Percentiles rank a stretch among this genome's conserved stretches.
These are phyloP conservation scores for Portunus trituberculatus DNA, from an alignment of 1,140 invertebrate species.

Conservation along the genomic window DNA sequence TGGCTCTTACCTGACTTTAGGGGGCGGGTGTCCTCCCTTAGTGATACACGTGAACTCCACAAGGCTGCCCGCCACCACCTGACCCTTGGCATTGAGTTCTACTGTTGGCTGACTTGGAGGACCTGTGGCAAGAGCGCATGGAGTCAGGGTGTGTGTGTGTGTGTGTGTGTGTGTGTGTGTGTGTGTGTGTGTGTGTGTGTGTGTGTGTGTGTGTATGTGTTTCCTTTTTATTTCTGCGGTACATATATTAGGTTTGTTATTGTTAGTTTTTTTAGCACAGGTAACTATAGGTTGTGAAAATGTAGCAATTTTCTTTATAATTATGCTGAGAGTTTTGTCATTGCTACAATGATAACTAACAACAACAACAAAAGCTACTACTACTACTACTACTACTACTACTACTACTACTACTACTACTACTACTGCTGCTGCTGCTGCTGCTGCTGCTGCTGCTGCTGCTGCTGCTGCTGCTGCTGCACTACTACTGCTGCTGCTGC, in stretches of 20 bases:
- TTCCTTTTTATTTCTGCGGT: neutral
- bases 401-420: neutral
- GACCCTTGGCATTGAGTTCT: constrained; percentile 41
- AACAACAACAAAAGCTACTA: neutral
- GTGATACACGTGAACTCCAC: constrained; percentile 57
- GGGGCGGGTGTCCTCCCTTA: constrained; percentile 59
- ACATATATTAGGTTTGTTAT: neutral
- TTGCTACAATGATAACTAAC: neutral
- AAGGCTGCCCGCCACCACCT: constrained; percentile 47
- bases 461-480: neutral
- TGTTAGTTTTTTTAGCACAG: too few species aligned
- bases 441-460: neutral
- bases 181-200: neutral
- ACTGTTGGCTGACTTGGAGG: constrained; percentile 39
- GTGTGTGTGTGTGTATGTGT: neutral
- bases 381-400: neutral
- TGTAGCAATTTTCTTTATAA: neutral
- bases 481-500: neutral
- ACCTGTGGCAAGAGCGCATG: neutral
- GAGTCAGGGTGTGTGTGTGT: neutral
- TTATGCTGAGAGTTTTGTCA: neutral
- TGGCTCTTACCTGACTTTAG: constrained; percentile 52
- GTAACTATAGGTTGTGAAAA: neutral
- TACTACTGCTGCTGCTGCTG: neutral
- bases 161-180: neutral